Evolutionary conservation across 2,797 vertebrate genomes (phyloP), one percentile per base, ranked within the genome.

Genomic region (Sebastes ruberrimus): DNA sequence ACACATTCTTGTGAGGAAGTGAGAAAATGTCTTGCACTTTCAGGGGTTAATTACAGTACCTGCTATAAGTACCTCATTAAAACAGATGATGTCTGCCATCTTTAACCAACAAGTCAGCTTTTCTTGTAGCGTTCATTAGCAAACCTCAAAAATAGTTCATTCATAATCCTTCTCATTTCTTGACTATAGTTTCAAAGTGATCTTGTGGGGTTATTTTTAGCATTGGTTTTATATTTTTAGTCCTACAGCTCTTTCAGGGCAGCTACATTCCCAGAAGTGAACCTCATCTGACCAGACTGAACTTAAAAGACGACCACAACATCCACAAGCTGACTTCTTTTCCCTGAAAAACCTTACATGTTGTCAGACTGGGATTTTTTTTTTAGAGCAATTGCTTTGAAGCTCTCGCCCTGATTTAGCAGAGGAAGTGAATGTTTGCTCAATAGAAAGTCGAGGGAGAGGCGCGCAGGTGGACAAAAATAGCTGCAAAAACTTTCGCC

Each of bases 351-450:
- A 0, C 67, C 57, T 46, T 23, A 30, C 72, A 70, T 53, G 75
- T 84, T 32, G 57, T 72, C 74, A 74, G 61, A 76, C 38, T 25
- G 81, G 71, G 61, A 59, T 60, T 74, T 82, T 81, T 76, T 74
- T 74, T 81, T 78, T 65, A 22, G 22, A 71, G 46, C 16, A 42
- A 5, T 28, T n/a, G 23, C 85, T 92, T 92, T 91, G 72, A 93
- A 82, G 64, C 70, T 49, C 30, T 74, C 20, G 1, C 25, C 78
- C 70, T 30, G 11, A 77, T 86, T 89, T 83, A 85, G 80, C 61
- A 5, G 8, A 61, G 85, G 89, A 89, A 89, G 74, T 75, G 73
- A n/a, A 77, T 94, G 80, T 93, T 95, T 93, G 81, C 65, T 55
- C 53, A 71, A 74, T 23, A 71, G 61, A 86, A 81, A 87, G 84